These are phyloP conservation scores for Caretta caretta DNA, from an alignment of 2,113 vertebrate genomes.

Conservation along the genomic window DNA sequence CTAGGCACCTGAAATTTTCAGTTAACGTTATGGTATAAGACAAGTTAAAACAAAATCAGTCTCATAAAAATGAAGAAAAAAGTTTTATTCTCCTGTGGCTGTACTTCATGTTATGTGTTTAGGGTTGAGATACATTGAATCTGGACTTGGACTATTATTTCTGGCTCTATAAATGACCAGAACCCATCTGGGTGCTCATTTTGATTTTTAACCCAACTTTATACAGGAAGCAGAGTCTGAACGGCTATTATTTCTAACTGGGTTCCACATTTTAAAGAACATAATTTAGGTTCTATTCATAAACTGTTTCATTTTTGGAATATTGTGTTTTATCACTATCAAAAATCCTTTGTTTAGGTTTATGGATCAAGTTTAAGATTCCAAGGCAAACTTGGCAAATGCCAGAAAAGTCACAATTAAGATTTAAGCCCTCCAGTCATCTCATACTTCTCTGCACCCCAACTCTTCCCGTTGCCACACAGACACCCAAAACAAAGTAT, in stretches of 20 bases:
- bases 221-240: background rate
- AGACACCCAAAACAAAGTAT: background rate
- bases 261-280: background rate
- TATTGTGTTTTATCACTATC: background rate
- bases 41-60: background rate
- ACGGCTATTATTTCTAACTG: background rate
- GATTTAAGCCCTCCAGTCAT: background rate
- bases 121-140: background rate
- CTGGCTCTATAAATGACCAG: background rate
- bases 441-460: background rate
- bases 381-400: background rate
- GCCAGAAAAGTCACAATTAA: background rate
- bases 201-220: background rate
- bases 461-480: background rate
- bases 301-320: background rate
- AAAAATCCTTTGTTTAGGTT: background rate
- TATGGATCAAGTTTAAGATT: background rate
- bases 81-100: rapidly evolving
- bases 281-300: background rate
- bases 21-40: rapidly evolving
- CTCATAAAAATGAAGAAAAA: background rate
- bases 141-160: background rate
- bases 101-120: rapidly evolving
- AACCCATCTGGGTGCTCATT: background rate
- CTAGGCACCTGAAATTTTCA: rapidly evolving